phyloP scores from a whole-genome alignment of 2,113 vertebrate species.

The Hiodon tergisus region DNA sequence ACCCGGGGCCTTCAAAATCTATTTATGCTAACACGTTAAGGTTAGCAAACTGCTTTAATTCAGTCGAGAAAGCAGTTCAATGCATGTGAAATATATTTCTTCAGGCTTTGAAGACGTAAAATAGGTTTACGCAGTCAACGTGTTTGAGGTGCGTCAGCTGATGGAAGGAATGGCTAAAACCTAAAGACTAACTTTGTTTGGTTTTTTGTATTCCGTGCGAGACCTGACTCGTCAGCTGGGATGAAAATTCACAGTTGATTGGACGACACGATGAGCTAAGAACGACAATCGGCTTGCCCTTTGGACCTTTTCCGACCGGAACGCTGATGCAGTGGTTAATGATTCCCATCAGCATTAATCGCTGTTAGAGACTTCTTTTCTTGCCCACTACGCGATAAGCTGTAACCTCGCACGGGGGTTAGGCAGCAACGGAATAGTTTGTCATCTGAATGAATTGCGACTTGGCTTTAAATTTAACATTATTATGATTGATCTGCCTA shows the following conservation, averaged over 20 bases:
- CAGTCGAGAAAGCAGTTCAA: too few species aligned
- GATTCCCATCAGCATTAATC: conserved; percentile 35
- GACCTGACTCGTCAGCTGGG: not conserved
- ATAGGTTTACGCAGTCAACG: too few species aligned
- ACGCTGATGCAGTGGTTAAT: conserved; percentile 35
- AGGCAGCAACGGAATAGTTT: conserved; percentile 81
- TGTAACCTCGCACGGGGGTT: conserved; percentile 39
- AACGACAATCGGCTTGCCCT: conserved; percentile 36
- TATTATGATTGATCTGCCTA: conserved; percentile 56
- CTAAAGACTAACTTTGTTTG: too few species aligned
- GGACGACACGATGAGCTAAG: conserved; percentile 31
- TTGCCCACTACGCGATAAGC: conserved; percentile 32
- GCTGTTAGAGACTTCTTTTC: conserved; percentile 14
- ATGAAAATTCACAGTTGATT: not conserved
- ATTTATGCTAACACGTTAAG: too few species aligned
- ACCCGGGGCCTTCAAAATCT: too few species aligned
- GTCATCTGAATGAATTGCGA: conserved; percentile 82
- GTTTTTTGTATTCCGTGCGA: too few species aligned
- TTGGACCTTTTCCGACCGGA: conserved; percentile 47
- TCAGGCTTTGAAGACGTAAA: too few species aligned
- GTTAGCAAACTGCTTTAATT: too few species aligned
- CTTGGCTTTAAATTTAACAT: conserved; percentile 49
- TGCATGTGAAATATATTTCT: too few species aligned
- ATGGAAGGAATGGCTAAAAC: too few species aligned
- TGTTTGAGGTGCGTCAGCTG: too few species aligned